A percentile compares a stretch with the other conserved stretches of the same genome.
Evolutionary conservation across 1,140 invertebrate species (phyloP).

Genomic region (Trissolcus basalis): DNA sequence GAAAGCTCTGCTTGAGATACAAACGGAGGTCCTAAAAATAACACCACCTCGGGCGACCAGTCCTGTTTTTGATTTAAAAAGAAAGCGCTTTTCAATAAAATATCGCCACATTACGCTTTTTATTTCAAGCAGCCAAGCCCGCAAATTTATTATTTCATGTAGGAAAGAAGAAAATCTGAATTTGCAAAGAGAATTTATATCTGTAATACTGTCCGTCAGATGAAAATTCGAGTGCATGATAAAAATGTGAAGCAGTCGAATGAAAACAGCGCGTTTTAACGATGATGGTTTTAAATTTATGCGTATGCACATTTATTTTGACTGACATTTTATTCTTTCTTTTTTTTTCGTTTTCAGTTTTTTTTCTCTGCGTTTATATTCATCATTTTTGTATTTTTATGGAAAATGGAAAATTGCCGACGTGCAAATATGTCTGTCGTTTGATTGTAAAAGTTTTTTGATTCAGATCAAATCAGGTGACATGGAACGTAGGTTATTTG

Average conservation of each 20-base stretch:
- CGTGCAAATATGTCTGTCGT: too few species aligned
- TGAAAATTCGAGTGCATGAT: slow-evolving; percentile 20
- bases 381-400: too few species aligned
- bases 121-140: slow-evolving; percentile 29
- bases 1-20: too few species aligned
- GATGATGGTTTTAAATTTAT: neutral
- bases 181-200: slow-evolving; percentile 27
- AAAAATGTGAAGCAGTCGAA: slow-evolving; percentile 17
- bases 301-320: neutral
- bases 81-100: slow-evolving; percentile 30
- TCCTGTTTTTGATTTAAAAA: slow-evolving; percentile 40
- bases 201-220: slow-evolving; percentile 30
- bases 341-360: neutral
- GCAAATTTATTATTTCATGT: slow-evolving; percentile 31
- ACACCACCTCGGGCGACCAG: neutral
- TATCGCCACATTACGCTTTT: slow-evolving; percentile 18
- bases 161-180: slow-evolving; percentile 7
- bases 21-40: slow-evolving; percentile 25
- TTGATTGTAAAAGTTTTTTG: too few species aligned
- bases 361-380: neutral
- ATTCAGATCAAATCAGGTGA: too few species aligned
- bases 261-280: neutral
- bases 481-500: too few species aligned
- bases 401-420: too few species aligned
- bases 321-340: neutral